phyloP scores from a whole-genome alignment of 2,113 vertebrate species.

The Amphiprion ocellaris region DNA sequence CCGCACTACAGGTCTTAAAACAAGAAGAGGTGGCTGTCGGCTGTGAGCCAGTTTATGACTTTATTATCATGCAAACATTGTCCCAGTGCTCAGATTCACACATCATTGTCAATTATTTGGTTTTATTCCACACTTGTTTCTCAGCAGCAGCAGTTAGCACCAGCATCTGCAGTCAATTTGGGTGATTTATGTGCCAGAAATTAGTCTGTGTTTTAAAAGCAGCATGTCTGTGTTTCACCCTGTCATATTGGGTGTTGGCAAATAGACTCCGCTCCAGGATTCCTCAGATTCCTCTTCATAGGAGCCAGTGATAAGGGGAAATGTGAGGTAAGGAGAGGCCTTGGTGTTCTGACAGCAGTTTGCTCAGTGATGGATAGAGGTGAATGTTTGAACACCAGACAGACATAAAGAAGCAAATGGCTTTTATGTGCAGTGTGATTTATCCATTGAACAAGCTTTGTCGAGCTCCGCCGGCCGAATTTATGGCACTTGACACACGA shows the following conservation, averaged over 20 bases:
- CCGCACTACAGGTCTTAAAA: constrained; percentile 54
- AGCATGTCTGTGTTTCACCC: constrained; percentile 53
- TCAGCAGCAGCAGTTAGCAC: constrained; percentile 35
- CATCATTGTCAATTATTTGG: constrained; percentile 50
- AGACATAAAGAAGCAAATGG: constrained; percentile 75
- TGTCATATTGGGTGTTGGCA: constrained; percentile 58
- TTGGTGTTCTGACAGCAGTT: constrained; percentile 63
- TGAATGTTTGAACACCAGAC: constrained; percentile 78
- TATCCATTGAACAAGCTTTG: constrained; percentile 75
- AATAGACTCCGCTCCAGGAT: constrained; percentile 55
- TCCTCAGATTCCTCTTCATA: constrained; percentile 69
- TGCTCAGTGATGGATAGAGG: constrained; percentile 71
- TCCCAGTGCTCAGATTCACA: constrained; percentile 60
- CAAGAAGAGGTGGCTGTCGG: constrained; percentile 37
- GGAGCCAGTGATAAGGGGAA: constrained; percentile 72
- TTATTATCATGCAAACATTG: constrained; percentile 51
- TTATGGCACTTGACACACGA: constrained; percentile 70
- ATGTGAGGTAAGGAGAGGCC: constrained; percentile 60
- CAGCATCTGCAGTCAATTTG: constrained; percentile 73
- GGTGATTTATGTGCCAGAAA: constrained; percentile 59
- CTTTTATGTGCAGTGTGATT: constrained; percentile 80
- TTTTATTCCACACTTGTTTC: constrained; percentile 62
- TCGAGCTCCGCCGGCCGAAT: constrained; percentile 63
- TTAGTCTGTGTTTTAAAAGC: constrained; percentile 64
- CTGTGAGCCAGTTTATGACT: constrained; percentile 34